A percentile compares a stretch with the other conserved stretches of the same genome.
phyloP scores from a whole-genome alignment of 2,113 vertebrate species.

The Ia io region DNA sequence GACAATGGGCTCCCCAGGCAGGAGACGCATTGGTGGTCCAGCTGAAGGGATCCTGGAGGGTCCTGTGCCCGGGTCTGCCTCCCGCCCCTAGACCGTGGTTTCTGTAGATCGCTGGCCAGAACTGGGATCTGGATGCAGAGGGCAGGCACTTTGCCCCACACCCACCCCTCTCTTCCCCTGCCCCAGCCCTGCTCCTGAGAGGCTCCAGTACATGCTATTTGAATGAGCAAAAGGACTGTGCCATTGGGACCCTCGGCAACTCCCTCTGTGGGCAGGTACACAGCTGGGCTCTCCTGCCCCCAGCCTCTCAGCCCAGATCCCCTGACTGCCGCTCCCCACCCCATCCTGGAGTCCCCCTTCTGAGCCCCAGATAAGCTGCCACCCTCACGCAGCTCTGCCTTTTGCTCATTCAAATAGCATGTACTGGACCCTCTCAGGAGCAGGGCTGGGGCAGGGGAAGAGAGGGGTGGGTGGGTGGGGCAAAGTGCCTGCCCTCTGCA shows the following conservation, averaged over 20 bases:
- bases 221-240: not conserved
- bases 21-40: not conserved
- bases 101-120: not conserved
- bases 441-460: not conserved
- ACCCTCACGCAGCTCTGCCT: not conserved
- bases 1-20: not conserved
- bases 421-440: not conserved
- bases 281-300: not conserved
- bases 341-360: not conserved
- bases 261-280: not conserved
- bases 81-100: not conserved
- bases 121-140: too few relatives aligned
- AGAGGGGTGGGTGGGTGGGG: fast-evolving
- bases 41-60: not conserved
- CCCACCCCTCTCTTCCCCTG: not conserved
- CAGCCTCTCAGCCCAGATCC: fast-evolving
- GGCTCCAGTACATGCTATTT: not conserved
- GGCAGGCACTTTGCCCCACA: not conserved
- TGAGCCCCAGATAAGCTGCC: not conserved
- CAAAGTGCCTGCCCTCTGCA: not conserved
- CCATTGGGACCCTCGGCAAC: not conserved
- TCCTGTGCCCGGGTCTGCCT: not conserved
- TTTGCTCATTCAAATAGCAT: not conserved
- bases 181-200: not conserved
- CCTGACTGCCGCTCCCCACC: not conserved